These are phyloP conservation scores for Phaetusa simplex DNA, from an alignment of 2,113 vertebrate genomes.

Conservation along the genomic window DNA sequence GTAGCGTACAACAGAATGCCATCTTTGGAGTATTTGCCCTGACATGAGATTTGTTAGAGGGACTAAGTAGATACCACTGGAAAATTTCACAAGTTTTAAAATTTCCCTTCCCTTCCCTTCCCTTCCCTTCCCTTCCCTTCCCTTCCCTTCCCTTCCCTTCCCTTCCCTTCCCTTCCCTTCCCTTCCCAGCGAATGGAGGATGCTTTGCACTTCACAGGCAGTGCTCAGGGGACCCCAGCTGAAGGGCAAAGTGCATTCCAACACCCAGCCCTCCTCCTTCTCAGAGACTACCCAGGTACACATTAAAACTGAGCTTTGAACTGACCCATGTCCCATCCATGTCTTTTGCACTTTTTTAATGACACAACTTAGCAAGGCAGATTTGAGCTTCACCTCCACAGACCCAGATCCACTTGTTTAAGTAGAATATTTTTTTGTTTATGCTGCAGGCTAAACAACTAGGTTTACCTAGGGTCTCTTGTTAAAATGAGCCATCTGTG, in stretches of 20 bases:
- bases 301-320: slow-evolving; percentile 37
- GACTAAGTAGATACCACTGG: neutral
- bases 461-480: slow-evolving; percentile 73
- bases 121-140: neutral
- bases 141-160: neutral
- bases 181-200: neutral
- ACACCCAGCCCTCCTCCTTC: neutral
- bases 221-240: neutral
- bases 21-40: neutral
- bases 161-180: neutral
- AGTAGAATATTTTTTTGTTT: slow-evolving; percentile 77
- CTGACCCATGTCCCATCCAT: neutral
- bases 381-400: slow-evolving; percentile 55
- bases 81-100: neutral
- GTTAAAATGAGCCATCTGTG: slow-evolving; percentile 79
- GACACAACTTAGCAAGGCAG: slow-evolving; percentile 62
- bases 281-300: neutral
- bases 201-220: neutral
- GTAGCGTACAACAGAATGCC: neutral
- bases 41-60: neutral
- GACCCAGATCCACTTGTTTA: slow-evolving; percentile 71
- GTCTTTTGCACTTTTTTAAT: slow-evolving; percentile 40
- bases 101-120: neutral
- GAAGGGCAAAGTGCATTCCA: neutral
- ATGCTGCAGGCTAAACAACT: slow-evolving; percentile 79